Evolutionary conservation across 1,140 invertebrate genomes (phyloP).

Genomic region (Trinorchestia longiramus): DNA sequence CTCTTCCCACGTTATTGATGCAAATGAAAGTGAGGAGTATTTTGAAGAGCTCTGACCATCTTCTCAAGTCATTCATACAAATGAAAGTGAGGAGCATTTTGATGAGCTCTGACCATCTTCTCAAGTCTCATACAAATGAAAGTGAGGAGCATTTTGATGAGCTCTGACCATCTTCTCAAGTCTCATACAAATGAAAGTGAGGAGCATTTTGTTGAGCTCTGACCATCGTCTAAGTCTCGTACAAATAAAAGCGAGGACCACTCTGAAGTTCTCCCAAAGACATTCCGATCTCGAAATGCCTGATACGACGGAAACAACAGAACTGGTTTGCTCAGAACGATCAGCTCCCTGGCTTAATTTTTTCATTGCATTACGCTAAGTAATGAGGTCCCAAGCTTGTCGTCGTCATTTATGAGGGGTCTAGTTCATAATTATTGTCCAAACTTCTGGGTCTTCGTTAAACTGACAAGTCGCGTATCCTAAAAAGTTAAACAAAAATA

Average conservation of each 20-base stretch:
- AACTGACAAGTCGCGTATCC: not conserved
- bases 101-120: too few relatives aligned
- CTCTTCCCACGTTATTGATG: not conserved
- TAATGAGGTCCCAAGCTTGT: not conserved
- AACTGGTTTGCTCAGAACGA: not conserved
- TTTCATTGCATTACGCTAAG: not conserved
- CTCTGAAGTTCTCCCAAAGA: not conserved
- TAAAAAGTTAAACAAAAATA: not conserved
- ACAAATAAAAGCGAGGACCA: not conserved
- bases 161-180: too few relatives aligned
- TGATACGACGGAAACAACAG: not conserved
- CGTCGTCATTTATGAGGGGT: not conserved
- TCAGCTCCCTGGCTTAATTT: not conserved
- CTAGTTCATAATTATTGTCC: not conserved
- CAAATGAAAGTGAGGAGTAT: not conserved
- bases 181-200: not conserved
- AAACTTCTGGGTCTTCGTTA: not conserved
- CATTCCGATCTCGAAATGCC: not conserved
- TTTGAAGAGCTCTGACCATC: too few relatives aligned
- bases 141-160: not conserved
- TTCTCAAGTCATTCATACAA: not conserved
- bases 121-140: not conserved
- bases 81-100: not conserved
- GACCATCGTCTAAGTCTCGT: not conserved
- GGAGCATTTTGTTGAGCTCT: not conserved